Conservation (phyloP, 1,140 invertebrate genomes). For the Drosophila pseudoananassae region DNA sequence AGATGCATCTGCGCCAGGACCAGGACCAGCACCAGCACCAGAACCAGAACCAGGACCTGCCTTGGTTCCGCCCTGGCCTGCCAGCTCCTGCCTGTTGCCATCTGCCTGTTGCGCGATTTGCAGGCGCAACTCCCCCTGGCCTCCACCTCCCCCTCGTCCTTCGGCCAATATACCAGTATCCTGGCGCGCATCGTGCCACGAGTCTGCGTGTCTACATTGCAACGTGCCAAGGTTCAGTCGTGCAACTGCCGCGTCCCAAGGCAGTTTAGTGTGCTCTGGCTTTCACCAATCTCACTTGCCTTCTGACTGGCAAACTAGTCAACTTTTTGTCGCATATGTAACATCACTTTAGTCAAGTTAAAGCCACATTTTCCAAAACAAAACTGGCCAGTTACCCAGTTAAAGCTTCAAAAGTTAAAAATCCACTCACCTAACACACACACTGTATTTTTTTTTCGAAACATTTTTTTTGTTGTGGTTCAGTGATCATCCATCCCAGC, state of each 20-base stretch:
- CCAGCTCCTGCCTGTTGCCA: conserved; percentile 49
- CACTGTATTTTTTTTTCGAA: not conserved
- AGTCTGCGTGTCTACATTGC: conserved; percentile 76
- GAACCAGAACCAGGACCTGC: conserved; percentile 7
- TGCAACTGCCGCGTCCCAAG: conserved; percentile 81
- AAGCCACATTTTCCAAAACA: not conserved
- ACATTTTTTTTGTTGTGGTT: conserved; percentile 39
- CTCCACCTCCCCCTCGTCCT: not conserved
- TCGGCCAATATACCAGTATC: conserved; percentile 7
- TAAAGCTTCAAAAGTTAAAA: not conserved
- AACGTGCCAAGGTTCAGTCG: conserved; percentile 76
- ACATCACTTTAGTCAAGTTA: not conserved
- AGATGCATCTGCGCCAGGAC: conserved; percentile 28
- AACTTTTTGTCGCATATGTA: not conserved
- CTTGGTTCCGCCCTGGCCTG: conserved; percentile 13
- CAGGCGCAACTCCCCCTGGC: not conserved
- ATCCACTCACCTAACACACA: not conserved
- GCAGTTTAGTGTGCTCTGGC: conserved; percentile 71
- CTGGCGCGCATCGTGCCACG: conserved; percentile 42
- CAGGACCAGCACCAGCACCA: conserved; percentile 7
- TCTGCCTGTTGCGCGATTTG: conserved; percentile 45
- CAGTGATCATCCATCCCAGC: conserved; percentile 22
- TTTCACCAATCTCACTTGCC: not conserved
- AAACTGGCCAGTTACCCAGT: not conserved
- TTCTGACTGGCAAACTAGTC: not conserved